phyloP scores from a whole-genome alignment of 2,113 vertebrate genomes.

The Carassius auratus region DNA sequence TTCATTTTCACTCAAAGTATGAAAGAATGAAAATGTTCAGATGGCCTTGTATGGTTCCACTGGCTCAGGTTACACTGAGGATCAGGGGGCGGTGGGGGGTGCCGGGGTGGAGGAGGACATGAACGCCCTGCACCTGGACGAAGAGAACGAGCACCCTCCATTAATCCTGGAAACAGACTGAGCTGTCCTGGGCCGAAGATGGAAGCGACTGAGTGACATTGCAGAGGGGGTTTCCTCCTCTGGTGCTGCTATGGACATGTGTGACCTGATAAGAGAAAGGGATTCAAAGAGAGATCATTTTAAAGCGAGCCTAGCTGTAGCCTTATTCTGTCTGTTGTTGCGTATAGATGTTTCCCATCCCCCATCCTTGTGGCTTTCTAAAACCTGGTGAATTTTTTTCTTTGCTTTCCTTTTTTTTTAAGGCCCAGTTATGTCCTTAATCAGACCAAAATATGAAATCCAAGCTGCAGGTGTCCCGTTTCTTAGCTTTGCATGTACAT shows the following conservation, averaged over 20 bases:
- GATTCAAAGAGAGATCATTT: constrained; percentile 78
- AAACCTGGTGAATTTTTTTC: constrained; percentile 48
- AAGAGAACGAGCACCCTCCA: constrained; percentile 97
- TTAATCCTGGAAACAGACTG: constrained; percentile 95
- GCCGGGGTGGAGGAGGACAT: constrained; percentile 89
- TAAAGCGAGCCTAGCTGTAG: constrained; percentile 75
- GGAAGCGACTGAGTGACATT: constrained; percentile 70
- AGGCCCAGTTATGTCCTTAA: constrained; percentile 40
- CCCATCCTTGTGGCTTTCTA: constrained; percentile 76
- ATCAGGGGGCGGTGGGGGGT: constrained; percentile 91
- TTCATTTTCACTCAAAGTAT: not conserved
- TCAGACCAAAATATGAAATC: constrained; percentile 50
- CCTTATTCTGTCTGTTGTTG: constrained; percentile 70
- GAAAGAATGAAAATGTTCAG: not conserved
- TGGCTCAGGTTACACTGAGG: constrained; percentile 87
- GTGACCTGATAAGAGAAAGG: constrained; percentile 75
- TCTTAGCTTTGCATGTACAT: constrained; percentile 92
- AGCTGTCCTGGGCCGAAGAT: constrained; percentile 66
- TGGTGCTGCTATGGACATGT: constrained; percentile 85
- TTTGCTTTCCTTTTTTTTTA: not conserved
- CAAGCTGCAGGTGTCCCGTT: constrained; percentile 67
- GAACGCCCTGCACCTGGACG: constrained; percentile 84
- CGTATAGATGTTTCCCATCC: constrained; percentile 60
- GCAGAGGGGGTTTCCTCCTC: constrained; percentile 76
- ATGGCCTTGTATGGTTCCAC: not conserved